These are phyloP conservation scores for Manis pentadactyla DNA, from an alignment of 2,797 vertebrate genomes.

Conservation along the genomic window DNA sequence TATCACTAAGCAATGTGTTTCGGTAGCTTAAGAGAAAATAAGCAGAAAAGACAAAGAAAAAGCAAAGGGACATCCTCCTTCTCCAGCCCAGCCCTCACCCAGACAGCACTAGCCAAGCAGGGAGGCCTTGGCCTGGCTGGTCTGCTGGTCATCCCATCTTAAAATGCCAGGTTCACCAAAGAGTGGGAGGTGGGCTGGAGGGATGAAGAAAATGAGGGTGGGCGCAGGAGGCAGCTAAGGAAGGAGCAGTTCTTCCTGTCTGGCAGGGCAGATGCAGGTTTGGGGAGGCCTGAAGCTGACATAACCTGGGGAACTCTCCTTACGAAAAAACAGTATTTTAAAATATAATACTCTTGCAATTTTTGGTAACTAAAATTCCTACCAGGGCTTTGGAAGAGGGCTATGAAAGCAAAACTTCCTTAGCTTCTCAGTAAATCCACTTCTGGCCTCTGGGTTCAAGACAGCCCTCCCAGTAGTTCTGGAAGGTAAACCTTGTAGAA, in stretches of 20 bases:
- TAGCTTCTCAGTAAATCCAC: constrained; percentile 4
- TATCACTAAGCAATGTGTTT: not conserved
- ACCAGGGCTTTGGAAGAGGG: not conserved
- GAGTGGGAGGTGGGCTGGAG: not conserved
- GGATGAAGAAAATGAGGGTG: not conserved
- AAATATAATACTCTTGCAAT: not conserved
- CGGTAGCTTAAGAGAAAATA: not conserved
- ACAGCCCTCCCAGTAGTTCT: not conserved
- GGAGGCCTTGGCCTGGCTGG: not conserved
- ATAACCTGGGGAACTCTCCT: not conserved
- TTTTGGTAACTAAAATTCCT: not conserved
- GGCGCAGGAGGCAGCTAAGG: not conserved
- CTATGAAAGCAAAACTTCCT: not conserved
- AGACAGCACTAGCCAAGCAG: not conserved
- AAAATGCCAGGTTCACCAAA: not conserved
- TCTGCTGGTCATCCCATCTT: not conserved
- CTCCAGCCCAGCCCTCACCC: not conserved
- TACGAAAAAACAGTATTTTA: not conserved
- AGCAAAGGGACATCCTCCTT: not conserved
- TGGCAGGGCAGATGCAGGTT: not conserved
- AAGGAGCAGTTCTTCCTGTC: not conserved
- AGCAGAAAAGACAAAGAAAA: not conserved
- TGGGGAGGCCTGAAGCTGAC: not conserved
- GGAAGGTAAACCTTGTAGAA: not conserved
- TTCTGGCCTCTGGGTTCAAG: not conserved